Conservation (phyloP, 2,797 vertebrate genomes). For the Myripristis jacobus region DNA sequence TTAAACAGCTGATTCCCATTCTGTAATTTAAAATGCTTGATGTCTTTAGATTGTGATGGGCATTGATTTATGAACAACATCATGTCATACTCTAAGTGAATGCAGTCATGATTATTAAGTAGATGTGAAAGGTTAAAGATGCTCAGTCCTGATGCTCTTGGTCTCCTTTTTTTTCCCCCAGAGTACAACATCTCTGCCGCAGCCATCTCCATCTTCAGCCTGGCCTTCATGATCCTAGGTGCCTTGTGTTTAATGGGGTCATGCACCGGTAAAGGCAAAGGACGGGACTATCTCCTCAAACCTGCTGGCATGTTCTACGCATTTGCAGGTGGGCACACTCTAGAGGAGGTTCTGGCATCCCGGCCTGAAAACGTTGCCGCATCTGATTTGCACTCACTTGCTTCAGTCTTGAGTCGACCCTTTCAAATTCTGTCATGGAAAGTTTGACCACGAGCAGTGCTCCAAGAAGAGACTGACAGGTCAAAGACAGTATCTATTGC, state of each 20-base stretch:
- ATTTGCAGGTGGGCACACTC: conserved; percentile 87
- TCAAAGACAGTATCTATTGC: too few species aligned
- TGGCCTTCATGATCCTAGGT: conserved; percentile 91
- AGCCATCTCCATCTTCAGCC: conserved; percentile 94
- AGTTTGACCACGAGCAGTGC: too few species aligned
- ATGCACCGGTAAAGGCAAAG: conserved; percentile 85
- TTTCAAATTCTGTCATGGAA: too few species aligned
- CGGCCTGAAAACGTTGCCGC: too few species aligned
- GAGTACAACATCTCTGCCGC: conserved; percentile 99
- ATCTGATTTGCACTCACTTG: too few species aligned
- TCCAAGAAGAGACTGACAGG: too few species aligned
- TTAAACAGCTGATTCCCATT: too few species aligned
- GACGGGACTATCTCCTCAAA: conserved; percentile 92
- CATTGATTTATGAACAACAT: background rate
- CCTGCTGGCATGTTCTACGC: conserved; percentile 95
- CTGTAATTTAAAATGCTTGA: background rate
- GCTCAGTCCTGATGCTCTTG: background rate
- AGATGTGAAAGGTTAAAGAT: background rate
- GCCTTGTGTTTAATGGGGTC: conserved; percentile 87
- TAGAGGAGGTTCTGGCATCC: too few species aligned
- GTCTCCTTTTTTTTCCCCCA: conserved; percentile 59
- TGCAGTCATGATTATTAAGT: background rate
- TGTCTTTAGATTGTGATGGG: background rate
- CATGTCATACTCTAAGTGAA: background rate
- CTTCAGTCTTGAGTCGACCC: too few species aligned